Percentiles rank a stretch among this genome's conserved stretches.
Conservation (phyloP, 2,113 vertebrate genomes). For the Apus apus region DNA sequence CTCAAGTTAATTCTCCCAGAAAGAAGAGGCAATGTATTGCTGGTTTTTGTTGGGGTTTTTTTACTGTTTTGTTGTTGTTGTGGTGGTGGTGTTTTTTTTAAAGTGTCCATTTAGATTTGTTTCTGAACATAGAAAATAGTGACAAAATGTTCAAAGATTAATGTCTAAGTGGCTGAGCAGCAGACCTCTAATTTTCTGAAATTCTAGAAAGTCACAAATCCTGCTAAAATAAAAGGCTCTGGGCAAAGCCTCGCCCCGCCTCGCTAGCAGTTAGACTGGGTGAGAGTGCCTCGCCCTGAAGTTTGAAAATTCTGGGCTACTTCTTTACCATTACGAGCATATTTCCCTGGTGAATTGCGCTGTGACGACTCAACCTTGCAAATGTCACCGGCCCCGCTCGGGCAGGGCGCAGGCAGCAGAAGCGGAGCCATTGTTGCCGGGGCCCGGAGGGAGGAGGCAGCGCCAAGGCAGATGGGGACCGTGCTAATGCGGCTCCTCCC, state of each 20-base stretch:
- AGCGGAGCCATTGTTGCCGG: constrained; percentile 41
- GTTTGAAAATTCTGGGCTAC: background rate
- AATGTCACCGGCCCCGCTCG: background rate
- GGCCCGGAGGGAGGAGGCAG: constrained; percentile 24
- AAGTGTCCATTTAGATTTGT: background rate
- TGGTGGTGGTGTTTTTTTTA: background rate
- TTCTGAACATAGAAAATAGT: background rate
- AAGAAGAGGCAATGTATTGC: background rate
- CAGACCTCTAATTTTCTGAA: background rate
- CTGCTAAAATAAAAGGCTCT: background rate
- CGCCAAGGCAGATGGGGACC: constrained; percentile 56
- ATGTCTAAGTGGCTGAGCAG: background rate
- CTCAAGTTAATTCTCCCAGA: background rate
- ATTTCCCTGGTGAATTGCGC: background rate
- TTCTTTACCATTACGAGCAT: background rate
- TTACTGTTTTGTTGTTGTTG: too few relatives aligned
- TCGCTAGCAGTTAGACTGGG: background rate
- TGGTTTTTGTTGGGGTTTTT: too few relatives aligned
- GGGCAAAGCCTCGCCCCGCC: background rate
- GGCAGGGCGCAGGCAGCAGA: background rate
- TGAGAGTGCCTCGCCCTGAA: background rate
- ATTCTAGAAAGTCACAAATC: background rate
- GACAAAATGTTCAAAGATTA: background rate
- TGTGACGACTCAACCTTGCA: background rate
- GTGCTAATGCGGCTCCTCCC: constrained; percentile 26